Percentiles rank a stretch among this genome's conserved stretches.
Conservation (phyloP, 2,797 vertebrate genomes). For the Gymnopithys bicolor region DNA sequence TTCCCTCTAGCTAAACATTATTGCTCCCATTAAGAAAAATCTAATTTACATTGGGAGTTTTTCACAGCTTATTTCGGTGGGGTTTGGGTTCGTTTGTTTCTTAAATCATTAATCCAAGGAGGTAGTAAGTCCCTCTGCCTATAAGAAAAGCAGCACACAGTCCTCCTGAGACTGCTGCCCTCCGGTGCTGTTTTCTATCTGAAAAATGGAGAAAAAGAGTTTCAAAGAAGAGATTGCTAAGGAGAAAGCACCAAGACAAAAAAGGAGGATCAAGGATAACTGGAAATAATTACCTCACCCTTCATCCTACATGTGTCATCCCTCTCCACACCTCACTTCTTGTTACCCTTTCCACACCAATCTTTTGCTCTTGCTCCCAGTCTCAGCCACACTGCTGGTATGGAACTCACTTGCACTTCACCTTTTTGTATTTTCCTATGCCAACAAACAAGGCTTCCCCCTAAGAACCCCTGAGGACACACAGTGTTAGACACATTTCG, state of each 20-base stretch:
- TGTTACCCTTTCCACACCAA: neutral
- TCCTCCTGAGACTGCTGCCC: neutral
- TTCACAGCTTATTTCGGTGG: neutral
- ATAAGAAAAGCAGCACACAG: neutral
- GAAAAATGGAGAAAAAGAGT: neutral
- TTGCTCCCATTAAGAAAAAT: neutral
- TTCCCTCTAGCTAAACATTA: neutral
- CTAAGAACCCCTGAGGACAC: neutral
- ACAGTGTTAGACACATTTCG: neutral
- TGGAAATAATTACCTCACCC: constrained; percentile 8
- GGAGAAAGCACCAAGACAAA: neutral
- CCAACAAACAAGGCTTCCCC: neutral
- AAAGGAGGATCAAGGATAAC: neutral
- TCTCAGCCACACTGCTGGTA: fast-evolving
- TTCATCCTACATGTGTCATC: neutral
- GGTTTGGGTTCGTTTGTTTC: neutral
- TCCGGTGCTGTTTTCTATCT: neutral
- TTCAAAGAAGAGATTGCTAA: neutral
- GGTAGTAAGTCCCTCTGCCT: neutral
- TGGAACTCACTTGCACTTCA: neutral
- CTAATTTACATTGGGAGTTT: neutral
- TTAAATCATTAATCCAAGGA: neutral
- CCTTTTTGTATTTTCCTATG: neutral
- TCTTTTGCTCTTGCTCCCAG: neutral
- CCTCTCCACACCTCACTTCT: neutral